These are phyloP conservation scores for Dryoscopus gambensis DNA, from an alignment of 2,113 vertebrate genomes.

Conservation along the genomic window DNA sequence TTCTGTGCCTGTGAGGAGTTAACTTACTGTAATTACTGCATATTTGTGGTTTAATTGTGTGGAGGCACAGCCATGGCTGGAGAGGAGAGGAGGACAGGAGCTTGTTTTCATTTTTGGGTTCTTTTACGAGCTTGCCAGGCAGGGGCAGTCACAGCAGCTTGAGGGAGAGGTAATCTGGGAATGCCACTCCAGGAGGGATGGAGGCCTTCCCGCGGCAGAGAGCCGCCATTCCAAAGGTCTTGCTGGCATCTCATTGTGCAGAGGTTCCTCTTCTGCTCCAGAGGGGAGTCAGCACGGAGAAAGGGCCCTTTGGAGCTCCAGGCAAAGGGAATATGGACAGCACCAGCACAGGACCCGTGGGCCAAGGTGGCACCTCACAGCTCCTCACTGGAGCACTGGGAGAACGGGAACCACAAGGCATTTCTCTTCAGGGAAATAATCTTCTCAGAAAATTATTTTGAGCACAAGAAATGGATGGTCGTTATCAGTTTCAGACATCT, in stretches of 20 bases:
- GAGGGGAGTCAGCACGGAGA: not conserved
- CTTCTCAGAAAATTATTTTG: not conserved
- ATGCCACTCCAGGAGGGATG: not conserved
- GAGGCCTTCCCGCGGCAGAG: not conserved
- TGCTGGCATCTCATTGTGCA: not conserved
- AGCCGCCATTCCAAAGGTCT: not conserved
- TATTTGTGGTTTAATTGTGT: not conserved
- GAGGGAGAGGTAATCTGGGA: not conserved
- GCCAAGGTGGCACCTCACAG: not conserved
- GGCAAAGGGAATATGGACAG: not conserved
- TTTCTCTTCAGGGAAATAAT: not conserved
- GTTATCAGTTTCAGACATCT: not conserved
- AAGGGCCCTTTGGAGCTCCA: not conserved
- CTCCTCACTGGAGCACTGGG: not conserved
- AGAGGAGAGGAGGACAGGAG: not conserved
- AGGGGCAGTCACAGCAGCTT: not conserved
- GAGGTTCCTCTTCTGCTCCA: not conserved
- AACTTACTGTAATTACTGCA: not conserved
- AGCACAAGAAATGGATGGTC: not conserved
- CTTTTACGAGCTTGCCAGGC: not conserved
- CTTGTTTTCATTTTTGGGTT: not conserved
- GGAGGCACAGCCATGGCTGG: not conserved
- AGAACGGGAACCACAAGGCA: not conserved
- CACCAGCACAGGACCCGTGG: fast-evolving
- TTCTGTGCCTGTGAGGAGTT: not conserved